phyloP scores from a whole-genome alignment of 2,113 vertebrate genomes.

The Nycticebus coucang region DNA sequence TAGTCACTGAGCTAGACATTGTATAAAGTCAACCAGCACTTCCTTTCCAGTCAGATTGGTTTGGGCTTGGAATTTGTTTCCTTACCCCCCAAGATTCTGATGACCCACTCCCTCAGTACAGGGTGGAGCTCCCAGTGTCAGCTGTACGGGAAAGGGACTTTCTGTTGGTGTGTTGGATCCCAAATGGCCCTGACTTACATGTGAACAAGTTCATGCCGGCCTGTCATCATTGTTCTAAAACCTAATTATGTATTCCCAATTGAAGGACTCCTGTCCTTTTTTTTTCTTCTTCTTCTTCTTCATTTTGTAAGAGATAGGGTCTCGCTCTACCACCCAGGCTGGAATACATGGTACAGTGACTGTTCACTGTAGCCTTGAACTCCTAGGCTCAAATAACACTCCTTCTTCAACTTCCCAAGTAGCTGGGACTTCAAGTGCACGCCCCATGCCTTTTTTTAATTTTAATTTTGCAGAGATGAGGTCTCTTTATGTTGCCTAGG shows the following conservation, averaged over 20 bases:
- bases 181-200: too few species aligned
- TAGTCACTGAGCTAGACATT: background rate
- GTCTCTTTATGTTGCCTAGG: too few species aligned
- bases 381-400: too few species aligned
- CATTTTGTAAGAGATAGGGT: too few species aligned
- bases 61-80: constrained; percentile 7
- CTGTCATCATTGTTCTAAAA: background rate
- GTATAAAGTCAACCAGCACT: background rate
- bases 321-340: too few species aligned
- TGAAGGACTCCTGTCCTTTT: background rate
- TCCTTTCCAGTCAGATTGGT: background rate
- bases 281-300: too few species aligned
- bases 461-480: too few species aligned
- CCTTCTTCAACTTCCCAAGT: too few species aligned
- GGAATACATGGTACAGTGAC: too few species aligned
- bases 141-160: background rate
- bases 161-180: background rate
- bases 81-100: background rate
- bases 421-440: too few species aligned
- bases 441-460: too few species aligned
- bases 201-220: background rate
- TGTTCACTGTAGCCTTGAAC: too few species aligned
- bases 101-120: background rate
- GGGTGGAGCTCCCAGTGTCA: background rate
- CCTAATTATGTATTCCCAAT: background rate